phyloP scores from a whole-genome alignment of 2,797 vertebrate species.

The Antennarius maculatus region DNA sequence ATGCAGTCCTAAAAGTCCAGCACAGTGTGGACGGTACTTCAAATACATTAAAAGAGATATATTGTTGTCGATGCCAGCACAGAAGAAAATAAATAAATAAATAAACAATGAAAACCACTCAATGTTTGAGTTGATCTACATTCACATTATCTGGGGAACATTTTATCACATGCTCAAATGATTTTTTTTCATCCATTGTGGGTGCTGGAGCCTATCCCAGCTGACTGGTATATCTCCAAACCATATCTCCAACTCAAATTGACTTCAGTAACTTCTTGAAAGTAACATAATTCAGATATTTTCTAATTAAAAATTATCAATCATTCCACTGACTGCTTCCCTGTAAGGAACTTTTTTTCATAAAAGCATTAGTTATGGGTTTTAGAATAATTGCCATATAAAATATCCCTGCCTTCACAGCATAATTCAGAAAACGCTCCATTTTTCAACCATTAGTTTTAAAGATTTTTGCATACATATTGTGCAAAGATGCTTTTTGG shows the following conservation, averaged over 20 bases:
- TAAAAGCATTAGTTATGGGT: not conserved
- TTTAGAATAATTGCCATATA: not conserved
- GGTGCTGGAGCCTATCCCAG: too few relatives aligned
- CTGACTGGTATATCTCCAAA: too few relatives aligned
- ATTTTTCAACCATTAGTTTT: not conserved
- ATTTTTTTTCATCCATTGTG: conserved; percentile 42
- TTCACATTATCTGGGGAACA: conserved; percentile 32
- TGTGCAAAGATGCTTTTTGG: not conserved
- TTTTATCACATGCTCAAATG: conserved; percentile 45
- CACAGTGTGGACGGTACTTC: conserved; percentile 54
- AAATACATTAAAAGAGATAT: conserved; percentile 56
- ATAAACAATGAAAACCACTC: conserved; percentile 41
- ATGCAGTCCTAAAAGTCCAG: conserved; percentile 53
- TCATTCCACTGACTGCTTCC: not conserved
- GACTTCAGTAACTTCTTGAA: not conserved
- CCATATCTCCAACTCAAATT: not conserved
- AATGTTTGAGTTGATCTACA: conserved; percentile 43
- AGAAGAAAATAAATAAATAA: conserved; percentile 49
- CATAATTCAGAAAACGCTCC: not conserved
- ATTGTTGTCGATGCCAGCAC: conserved; percentile 49
- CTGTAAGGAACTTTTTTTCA: not conserved
- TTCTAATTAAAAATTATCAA: not conserved
- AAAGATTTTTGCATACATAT: not conserved
- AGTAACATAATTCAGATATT: not conserved
- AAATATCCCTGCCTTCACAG: not conserved